Evolutionary conservation across 1,140 invertebrate species (phyloP).

Genomic region (Leguminivora glycinivorella): DNA sequence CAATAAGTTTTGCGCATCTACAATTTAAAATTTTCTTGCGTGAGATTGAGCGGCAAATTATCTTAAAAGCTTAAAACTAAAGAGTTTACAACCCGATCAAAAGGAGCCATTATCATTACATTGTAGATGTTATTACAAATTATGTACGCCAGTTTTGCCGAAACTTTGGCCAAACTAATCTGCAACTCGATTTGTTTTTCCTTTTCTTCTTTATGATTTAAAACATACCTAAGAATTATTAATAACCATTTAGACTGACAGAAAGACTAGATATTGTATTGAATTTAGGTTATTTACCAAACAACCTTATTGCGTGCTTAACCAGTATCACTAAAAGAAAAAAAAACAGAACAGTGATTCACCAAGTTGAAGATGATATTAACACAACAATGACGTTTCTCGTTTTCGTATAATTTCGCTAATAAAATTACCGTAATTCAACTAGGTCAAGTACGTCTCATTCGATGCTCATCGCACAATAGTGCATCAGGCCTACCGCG

Average conservation of each 20-base stretch:
- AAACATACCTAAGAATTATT: no score
- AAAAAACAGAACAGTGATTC: no score
- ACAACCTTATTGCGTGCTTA: no score
- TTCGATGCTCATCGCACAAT: slow-evolving; percentile 30
- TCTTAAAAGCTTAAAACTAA: not conserved
- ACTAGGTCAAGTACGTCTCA: slow-evolving; percentile 32
- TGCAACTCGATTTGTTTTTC: no score
- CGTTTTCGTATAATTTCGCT: not conserved
- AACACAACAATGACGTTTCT: no score
- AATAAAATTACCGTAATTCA: slow-evolving; percentile 18
- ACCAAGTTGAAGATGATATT: no score
- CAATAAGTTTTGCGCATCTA: not conserved
- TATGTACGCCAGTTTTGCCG: not conserved
- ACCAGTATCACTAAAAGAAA: no score
- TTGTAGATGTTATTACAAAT: not conserved
- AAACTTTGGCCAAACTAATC: not conserved
- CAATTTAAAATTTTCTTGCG: not conserved
- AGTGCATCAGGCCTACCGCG: no score
- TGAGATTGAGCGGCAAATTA: not conserved
- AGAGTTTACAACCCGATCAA: not conserved
- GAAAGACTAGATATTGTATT: no score
- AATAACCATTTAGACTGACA: no score
- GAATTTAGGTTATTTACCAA: no score
- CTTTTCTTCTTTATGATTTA: no score
- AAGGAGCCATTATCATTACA: not conserved